Percentiles rank a stretch among this genome's conserved stretches.
phyloP scores from a whole-genome alignment of 2,797 vertebrate species.

The Falco berigora region DNA sequence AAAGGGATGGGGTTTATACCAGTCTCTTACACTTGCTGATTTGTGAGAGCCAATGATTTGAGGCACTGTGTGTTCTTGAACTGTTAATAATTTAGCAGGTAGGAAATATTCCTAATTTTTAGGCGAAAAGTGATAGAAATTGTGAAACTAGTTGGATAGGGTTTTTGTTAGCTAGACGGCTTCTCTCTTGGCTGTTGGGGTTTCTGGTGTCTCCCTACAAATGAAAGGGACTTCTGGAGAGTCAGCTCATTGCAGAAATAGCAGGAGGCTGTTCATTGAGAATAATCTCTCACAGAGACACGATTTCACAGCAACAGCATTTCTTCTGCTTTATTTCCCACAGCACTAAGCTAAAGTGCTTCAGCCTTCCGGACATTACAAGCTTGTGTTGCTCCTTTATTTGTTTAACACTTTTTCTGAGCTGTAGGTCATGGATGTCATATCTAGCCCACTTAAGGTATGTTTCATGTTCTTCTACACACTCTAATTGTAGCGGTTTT shows the following conservation, averaged over 20 bases:
- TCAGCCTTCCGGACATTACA: background rate
- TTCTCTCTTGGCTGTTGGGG: background rate
- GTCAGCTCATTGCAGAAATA: slow-evolving; percentile 40
- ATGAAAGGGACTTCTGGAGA: slow-evolving; percentile 29
- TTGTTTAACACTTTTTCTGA: background rate
- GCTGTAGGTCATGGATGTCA: background rate
- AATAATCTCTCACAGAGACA: background rate
- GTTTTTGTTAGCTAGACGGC: background rate
- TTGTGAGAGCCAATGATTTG: background rate
- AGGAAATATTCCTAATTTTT: background rate
- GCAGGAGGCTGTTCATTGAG: slow-evolving; percentile 1
- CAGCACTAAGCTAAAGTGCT: background rate
- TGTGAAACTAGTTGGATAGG: background rate
- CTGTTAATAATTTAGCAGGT: background rate
- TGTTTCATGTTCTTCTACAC: background rate
- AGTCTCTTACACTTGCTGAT: background rate
- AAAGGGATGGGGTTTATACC: background rate
- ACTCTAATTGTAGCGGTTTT: background rate
- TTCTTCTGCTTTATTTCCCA: slow-evolving; percentile 51
- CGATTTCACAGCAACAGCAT: slow-evolving; percentile 24
- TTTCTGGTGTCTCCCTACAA: background rate
- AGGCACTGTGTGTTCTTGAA: background rate
- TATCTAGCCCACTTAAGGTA: background rate
- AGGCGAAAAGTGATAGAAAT: background rate
- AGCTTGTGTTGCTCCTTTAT: background rate